These are phyloP conservation scores for Macrostomum cliftonense DNA, from an alignment of 2,888 invertebrate species.

Conservation along the genomic window DNA sequence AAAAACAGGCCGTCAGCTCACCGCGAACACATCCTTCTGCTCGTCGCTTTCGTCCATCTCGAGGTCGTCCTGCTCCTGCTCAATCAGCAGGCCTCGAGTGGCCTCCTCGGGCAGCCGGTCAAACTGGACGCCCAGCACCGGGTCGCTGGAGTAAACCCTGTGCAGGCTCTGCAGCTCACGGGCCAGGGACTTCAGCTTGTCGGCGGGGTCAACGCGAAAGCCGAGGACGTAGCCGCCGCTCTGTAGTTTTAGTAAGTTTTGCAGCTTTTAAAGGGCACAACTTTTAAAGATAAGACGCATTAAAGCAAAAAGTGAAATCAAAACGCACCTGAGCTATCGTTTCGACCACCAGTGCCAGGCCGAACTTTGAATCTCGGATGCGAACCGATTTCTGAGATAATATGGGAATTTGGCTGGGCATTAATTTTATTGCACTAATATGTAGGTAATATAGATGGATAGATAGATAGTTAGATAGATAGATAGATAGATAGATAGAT, in stretches of 20 bases:
- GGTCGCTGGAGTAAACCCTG: conserved; percentile 60
- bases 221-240: conserved; percentile 58
- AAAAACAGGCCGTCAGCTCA: too few species aligned
- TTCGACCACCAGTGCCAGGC: conserved; percentile 71
- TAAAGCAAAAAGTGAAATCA: too few species aligned
- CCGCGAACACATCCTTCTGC: conserved; percentile 2
- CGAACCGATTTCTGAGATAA: conserved; percentile 48
- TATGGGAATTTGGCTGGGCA: too few species aligned
- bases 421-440: too few species aligned
- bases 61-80: not conserved
- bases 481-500: too few species aligned
- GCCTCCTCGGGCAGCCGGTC: too few species aligned
- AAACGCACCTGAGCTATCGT: conserved; percentile 55
- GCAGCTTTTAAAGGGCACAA: too few species aligned
- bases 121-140: conserved; percentile 68
- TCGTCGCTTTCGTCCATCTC: conserved; percentile 1
- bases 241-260: conserved; percentile 17
- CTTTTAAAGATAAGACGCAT: too few species aligned
- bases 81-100: not conserved
- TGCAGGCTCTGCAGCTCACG: conserved; percentile 63
- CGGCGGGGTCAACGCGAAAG: conserved; percentile 74
- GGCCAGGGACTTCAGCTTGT: conserved; percentile 55
- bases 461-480: too few species aligned
- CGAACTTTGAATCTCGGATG: conserved; percentile 81
- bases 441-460: too few species aligned